Evolutionary conservation across 2,113 vertebrate genomes (phyloP), one percentile per base, ranked within the genome.

Genomic region (Phalacrocorax pelagicus): DNA sequence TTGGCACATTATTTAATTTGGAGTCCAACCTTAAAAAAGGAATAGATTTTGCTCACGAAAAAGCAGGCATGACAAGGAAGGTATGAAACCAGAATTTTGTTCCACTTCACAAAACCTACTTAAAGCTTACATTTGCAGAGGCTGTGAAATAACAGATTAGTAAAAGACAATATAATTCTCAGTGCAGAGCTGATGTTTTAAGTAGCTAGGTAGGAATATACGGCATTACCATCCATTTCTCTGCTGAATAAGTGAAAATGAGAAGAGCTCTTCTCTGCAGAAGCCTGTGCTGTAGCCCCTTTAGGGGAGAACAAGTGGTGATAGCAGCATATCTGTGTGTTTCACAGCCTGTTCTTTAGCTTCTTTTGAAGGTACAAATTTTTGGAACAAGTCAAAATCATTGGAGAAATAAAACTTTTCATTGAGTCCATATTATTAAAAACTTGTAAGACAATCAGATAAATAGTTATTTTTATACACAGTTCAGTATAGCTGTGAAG

Each of bases 181-280:
- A 49, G 46, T 27, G 16, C 38, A 72, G 52, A 85, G 19, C 30
- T 88, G 79, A 44, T 85, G 14, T 46, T 93, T 77, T 84, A 67
- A 79, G 57, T 42, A 62, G 71, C 7, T 14, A 27, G n/a, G 38
- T 78, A 88, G 57, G 58, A 95, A 58, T 89, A 27, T 51, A 40
- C 21, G 36, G 40, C 0, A 0, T 36, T 58, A 27, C 29, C 30
- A 34, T 30, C 38, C 17, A 29, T 54, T 20, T 40, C 20, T 72
- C 55, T 92, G 74, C 79, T 66, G 66, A 91, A 22, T 80, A 81
- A 72, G 30, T 79, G 55, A 90, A 92, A 92, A 80, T 42, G 36
- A 94, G 72, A 77, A 74, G 80, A 63, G 11, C 15, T 88, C 36
- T 63, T 86, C 42, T 15, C 65, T 84, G 57, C 34, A 62, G 66